Conservation (phyloP, 2,113 vertebrate species). For the Cephalophus harveyi region DNA sequence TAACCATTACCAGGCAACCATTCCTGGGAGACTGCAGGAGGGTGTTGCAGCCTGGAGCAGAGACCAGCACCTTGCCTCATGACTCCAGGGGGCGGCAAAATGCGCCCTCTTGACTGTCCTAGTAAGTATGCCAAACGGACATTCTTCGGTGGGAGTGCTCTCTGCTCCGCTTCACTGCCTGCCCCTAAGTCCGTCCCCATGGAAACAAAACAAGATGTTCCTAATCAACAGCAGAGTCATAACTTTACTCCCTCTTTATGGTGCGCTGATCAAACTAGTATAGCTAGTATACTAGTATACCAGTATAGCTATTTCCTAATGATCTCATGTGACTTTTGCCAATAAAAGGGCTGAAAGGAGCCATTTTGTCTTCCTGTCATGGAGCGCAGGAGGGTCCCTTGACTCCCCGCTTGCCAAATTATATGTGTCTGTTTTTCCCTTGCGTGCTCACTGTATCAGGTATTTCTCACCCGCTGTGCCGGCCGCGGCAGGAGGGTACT, state of each 20-base stretch:
- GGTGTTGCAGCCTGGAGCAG: not conserved
- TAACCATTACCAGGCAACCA: not conserved
- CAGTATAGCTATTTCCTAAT: not conserved
- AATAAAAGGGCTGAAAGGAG: not conserved
- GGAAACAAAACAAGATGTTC: not conserved
- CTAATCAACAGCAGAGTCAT: not conserved
- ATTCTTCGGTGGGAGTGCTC: not conserved
- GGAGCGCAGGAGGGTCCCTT: not conserved
- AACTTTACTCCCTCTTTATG: not conserved
- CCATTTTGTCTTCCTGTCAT: not conserved
- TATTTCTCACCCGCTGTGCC: not conserved
- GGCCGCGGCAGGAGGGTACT: accelerated
- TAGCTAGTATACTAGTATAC: too few relatives aligned
- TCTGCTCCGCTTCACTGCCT: not conserved
- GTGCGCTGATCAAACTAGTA: not conserved
- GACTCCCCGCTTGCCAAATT: not conserved
- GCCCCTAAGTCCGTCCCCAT: not conserved
- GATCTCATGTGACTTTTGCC: not conserved
- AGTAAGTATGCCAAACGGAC: not conserved
- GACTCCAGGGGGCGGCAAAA: not conserved
- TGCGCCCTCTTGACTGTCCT: not conserved
- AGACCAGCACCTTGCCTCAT: not conserved
- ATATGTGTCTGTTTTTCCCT: not conserved
- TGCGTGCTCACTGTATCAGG: not conserved
- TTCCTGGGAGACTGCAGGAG: not conserved